A percentile compares a stretch with the other conserved stretches of the same genome.
These are phyloP conservation scores for Drosophila kanapiae DNA, from an alignment of 1,140 invertebrate genomes.

Conservation along the genomic window DNA sequence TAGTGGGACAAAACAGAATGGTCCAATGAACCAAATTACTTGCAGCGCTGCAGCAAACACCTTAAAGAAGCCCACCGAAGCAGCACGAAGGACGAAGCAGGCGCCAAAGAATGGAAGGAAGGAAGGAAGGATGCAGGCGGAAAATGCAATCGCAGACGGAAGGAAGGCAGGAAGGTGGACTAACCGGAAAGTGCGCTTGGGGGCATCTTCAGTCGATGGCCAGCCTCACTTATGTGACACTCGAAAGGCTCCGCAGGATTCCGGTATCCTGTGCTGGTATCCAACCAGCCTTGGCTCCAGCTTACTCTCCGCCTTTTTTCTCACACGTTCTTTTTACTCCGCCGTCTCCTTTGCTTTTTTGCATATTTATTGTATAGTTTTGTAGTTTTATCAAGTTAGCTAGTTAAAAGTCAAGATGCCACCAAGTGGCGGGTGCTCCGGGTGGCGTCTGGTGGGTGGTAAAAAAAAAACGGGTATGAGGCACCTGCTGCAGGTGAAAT, in stretches of 20 bases:
- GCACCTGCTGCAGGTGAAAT: conserved; percentile 49
- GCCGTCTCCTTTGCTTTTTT: conserved; percentile 31
- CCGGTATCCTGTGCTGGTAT: conserved; percentile 9
- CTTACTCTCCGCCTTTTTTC: conserved; percentile 11
- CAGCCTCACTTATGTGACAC: conserved; percentile 45
- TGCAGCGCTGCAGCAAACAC: conserved; percentile 56
- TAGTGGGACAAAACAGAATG: conserved; percentile 2
- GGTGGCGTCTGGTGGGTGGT: background rate
- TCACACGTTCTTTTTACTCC: conserved; percentile 1
- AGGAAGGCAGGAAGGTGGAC: conserved; percentile 2
- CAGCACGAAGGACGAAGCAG: conserved; percentile 15
- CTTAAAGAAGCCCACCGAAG: conserved; percentile 24
- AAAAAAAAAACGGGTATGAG: background rate
- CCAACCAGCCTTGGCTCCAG: background rate
- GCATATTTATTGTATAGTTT: conserved; percentile 83
- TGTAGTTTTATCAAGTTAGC: conserved; percentile 83
- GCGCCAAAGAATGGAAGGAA: background rate
- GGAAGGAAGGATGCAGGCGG: conserved; percentile 10
- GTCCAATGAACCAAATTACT: conserved; percentile 51
- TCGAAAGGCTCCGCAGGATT: conserved; percentile 14
- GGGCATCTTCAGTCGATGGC: conserved; percentile 47
- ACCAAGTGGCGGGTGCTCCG: conserved; percentile 41
- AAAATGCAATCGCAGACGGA: conserved; percentile 24
- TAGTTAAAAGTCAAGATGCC: conserved; percentile 82
- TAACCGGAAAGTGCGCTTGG: conserved; percentile 21